These are phyloP conservation scores for Megaceryle torquata DNA, from an alignment of 2,113 vertebrate species.

Conservation along the genomic window DNA sequence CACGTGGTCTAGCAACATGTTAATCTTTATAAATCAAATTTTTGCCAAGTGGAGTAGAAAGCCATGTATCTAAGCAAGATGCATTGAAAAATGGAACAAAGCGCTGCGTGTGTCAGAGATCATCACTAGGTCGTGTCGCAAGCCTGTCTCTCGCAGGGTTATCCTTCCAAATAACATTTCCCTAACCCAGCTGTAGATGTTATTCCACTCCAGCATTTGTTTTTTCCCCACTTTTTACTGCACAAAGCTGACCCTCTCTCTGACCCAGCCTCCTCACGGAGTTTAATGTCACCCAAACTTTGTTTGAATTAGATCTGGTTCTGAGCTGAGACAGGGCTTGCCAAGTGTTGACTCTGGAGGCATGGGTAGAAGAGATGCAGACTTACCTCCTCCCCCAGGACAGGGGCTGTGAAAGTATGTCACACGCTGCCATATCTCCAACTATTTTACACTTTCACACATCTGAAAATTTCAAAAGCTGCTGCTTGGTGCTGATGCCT, in stretches of 20 bases:
- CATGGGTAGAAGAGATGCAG: neutral
- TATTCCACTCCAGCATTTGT: neutral
- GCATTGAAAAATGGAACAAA: constrained; percentile 6
- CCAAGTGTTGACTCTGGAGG: neutral
- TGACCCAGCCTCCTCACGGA: neutral
- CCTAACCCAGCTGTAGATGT: neutral
- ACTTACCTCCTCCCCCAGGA: neutral
- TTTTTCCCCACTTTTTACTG: neutral
- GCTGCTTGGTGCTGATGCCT: neutral
- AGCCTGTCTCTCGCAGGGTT: neutral
- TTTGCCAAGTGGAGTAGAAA: constrained; percentile 57
- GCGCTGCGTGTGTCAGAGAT: neutral
- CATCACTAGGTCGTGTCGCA: neutral
- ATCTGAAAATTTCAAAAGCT: neutral
- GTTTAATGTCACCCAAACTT: neutral
- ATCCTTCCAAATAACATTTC: neutral
- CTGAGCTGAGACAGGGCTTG: neutral
- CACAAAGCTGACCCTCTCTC: neutral
- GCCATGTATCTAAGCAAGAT: constrained; percentile 35
- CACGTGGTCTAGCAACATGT: constrained; percentile 23
- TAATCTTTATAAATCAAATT: constrained; percentile 52
- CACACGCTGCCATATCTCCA: neutral
- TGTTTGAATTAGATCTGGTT: neutral
- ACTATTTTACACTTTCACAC: neutral
- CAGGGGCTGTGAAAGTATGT: neutral